These are phyloP conservation scores for Hozukius guyotensis DNA, from an alignment of 2,797 vertebrate genomes.

Conservation along the genomic window DNA sequence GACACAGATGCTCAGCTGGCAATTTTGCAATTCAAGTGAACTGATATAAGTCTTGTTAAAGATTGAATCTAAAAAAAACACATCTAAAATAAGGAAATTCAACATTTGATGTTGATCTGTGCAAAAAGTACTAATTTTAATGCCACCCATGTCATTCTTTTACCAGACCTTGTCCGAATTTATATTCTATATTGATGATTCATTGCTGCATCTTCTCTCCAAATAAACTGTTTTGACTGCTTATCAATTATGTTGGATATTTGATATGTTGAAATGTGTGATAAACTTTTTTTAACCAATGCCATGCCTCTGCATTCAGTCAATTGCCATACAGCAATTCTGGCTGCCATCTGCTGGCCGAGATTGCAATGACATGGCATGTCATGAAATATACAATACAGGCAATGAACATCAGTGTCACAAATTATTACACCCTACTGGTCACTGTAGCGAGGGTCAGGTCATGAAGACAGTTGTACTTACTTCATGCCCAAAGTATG, in stretches of 20 bases:
- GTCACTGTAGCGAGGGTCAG: too few relatives aligned
- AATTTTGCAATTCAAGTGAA: not conserved
- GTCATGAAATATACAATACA: not conserved
- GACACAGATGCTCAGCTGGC: constrained; percentile 2
- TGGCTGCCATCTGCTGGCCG: constrained; percentile 67
- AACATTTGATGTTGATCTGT: not conserved
- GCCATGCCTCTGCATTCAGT: not conserved
- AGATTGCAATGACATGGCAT: not conserved
- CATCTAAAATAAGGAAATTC: not conserved
- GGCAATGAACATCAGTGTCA: not conserved
- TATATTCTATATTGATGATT: not conserved
- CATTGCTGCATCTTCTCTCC: not conserved
- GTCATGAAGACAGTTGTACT: too few relatives aligned
- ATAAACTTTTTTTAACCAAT: not conserved
- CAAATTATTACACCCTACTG: not conserved
- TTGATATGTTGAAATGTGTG: not conserved
- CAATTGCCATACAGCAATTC: not conserved
- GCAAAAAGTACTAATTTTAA: not conserved
- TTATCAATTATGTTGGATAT: not conserved
- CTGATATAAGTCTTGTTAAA: not conserved
- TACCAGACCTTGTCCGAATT: not conserved
- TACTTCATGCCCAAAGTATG: too few relatives aligned
- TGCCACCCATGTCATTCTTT: not conserved
- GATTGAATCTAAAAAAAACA: not conserved
- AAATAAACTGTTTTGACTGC: not conserved